These are phyloP conservation scores for Xestia rhomboidea DNA, from an alignment of 2,888 invertebrate genomes.

Conservation along the genomic window DNA sequence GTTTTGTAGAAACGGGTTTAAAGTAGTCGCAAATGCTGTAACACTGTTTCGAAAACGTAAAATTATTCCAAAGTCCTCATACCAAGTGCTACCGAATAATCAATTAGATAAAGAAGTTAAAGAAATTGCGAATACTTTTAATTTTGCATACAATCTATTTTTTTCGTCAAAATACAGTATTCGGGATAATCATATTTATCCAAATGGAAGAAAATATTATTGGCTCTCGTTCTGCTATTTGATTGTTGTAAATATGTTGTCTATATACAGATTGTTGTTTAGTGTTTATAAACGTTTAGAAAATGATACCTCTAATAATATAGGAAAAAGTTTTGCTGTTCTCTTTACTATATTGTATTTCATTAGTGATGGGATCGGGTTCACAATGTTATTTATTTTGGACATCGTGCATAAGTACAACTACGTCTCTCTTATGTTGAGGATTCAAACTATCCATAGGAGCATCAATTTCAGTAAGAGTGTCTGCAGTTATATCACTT, in stretches of 20 bases:
- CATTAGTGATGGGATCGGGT: neutral
- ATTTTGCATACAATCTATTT: neutral
- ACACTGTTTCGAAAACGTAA: neutral
- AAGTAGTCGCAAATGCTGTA: neutral
- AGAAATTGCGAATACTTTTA: slow-evolving; percentile 2
- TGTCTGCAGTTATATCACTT: slow-evolving; percentile 17
- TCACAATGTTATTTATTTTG: slow-evolving; percentile 16
- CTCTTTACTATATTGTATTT: neutral
- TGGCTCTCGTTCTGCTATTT: neutral
- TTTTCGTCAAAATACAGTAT: slow-evolving; percentile 13
- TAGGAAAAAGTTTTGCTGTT: neutral
- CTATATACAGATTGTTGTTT: neutral
- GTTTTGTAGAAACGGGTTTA: neutral
- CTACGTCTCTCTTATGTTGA: slow-evolving; percentile 35
- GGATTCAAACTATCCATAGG: slow-evolving; percentile 41
- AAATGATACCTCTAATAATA: neutral
- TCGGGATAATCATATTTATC: neutral
- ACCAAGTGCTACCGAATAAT: slow-evolving; percentile 3
- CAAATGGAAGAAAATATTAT: slow-evolving; percentile 8
- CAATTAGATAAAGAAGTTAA: slow-evolving; percentile 2
- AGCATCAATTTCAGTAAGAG: slow-evolving; percentile 17
- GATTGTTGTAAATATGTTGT: neutral
- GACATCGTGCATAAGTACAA: slow-evolving; percentile 16
- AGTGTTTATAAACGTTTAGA: neutral
- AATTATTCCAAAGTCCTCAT: neutral